A percentile compares a stretch with the other conserved stretches of the same genome.
phyloP scores from a whole-genome alignment of 2,888 invertebrate genomes.

The Nysson spinosus region DNA sequence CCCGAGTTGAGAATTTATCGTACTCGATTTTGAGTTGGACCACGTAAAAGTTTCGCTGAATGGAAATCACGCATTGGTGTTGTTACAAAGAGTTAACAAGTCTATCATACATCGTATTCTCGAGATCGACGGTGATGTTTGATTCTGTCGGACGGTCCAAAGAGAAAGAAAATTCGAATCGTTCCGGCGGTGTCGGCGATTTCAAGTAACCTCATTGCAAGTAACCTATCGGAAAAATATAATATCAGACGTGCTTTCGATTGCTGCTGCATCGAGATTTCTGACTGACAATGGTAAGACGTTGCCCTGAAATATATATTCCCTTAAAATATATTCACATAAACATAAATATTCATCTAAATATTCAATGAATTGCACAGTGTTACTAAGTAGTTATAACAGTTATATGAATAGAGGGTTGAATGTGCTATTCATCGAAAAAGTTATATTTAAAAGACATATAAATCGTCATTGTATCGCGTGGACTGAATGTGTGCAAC shows the following conservation, averaged over 20 bases:
- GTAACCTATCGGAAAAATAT: slow-evolving; percentile 9
- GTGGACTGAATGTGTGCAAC: slow-evolving; percentile 9
- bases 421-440: too few species aligned
- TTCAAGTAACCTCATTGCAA: slow-evolving; percentile 20
- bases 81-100: neutral
- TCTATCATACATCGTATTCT: neutral
- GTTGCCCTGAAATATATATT: too few species aligned
- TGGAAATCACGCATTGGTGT: slow-evolving; percentile 19
- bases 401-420: too few species aligned
- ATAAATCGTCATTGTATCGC: too few species aligned
- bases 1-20: slow-evolving; percentile 34
- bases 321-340: too few species aligned
- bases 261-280: slow-evolving; percentile 12
- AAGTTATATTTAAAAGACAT: too few species aligned
- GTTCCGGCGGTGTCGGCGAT: slow-evolving; percentile 9
- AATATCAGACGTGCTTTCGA: slow-evolving; percentile 24
- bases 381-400: too few species aligned
- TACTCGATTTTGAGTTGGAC: slow-evolving; percentile 27
- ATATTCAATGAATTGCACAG: too few species aligned
- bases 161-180: slow-evolving; percentile 22
- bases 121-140: neutral
- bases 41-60: slow-evolving; percentile 22
- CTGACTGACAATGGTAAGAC: neutral
- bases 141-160: slow-evolving; percentile 4
- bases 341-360: too few species aligned